Base-by-base conservation (phyloP, 1,140 invertebrate species). In the Tetragonula clypearis region DNA sequence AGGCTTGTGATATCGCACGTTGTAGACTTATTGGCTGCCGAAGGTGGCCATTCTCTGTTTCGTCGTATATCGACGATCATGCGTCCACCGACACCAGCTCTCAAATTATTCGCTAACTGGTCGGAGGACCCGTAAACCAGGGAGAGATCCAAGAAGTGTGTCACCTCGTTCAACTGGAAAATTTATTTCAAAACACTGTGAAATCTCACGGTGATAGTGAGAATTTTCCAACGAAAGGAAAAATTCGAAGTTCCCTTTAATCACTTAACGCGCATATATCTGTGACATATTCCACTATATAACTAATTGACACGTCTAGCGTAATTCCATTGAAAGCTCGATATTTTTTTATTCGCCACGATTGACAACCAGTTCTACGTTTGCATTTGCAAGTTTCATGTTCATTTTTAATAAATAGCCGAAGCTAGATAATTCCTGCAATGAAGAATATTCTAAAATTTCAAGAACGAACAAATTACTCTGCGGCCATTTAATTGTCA, bases 111-210 rank as follows among this genome's bases (percentile, higher is more conserved):
- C n/a, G 97, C 96, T 83, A 96, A 95, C 72, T 96, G 90, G 17
- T 96, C 95, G 30, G 94, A 96, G 58, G 97, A 97, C 4, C 98
- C 98, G 90, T 99, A 99, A 15, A 98, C 96, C 66, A 97, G 94
- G 0, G 98, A 99, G 19, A 97, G 95, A 92, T 99, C 98, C 95
- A 99, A 94, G 90, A 96, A 99, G 4, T 97, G 96, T 17, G 98
- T 98, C 1, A 98, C 97, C n/a, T 96, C 96, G 14, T 97, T 97
- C 49, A 98, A 89, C 96, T 98, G 93, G 49, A 91, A 91, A 53
- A 30, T 71, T 17, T n/a, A n/a, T 71, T 71, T 21, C 6, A 17
- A 12, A 14, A n/a, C 17, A 26, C 26, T 55, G 1, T 79, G 19
- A 75, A 55, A 71, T 49, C 19, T 19, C 41, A 15, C 19, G 41